Evolutionary conservation across 2,113 vertebrate species (phyloP).

Genomic region (Neofelis nebulosa): DNA sequence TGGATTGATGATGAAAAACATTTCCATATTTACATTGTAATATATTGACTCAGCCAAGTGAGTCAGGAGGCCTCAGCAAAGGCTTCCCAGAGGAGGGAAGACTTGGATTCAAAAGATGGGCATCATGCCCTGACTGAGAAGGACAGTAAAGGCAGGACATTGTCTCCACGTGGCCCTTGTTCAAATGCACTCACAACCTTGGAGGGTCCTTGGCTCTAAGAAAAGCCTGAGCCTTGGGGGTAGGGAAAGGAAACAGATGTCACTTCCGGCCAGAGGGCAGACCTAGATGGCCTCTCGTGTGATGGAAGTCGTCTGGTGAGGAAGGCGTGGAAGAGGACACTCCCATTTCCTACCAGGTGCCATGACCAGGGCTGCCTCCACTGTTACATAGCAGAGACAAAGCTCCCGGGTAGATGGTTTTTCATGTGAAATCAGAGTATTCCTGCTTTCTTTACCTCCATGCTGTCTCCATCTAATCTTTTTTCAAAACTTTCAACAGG

Average conservation of each 20-base stretch:
- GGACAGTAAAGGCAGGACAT: not conserved
- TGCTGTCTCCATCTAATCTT: not conserved
- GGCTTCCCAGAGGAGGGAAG: not conserved
- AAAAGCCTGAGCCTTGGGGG: not conserved
- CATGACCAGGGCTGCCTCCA: not conserved
- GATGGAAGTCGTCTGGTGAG: not conserved
- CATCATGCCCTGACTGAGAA: not conserved
- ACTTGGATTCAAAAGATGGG: not conserved
- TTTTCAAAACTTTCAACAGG: not conserved
- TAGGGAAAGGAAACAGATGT: not conserved
- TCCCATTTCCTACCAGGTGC: not conserved
- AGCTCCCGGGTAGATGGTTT: not conserved
- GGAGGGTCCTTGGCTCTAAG: not conserved
- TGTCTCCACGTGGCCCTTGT: not conserved
- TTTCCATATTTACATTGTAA: not conserved
- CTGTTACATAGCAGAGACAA: not conserved
- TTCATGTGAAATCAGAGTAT: not conserved
- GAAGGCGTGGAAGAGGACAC: not conserved
- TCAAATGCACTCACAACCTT: not conserved
- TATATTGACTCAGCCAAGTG: not conserved
- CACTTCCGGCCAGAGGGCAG: not conserved
- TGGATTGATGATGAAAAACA: not conserved
- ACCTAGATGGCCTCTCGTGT: not conserved
- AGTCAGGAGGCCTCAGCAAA: not conserved
- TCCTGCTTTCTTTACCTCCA: not conserved